phyloP scores from a whole-genome alignment of 2,113 vertebrate species.

The Triplophysa siluroides region DNA sequence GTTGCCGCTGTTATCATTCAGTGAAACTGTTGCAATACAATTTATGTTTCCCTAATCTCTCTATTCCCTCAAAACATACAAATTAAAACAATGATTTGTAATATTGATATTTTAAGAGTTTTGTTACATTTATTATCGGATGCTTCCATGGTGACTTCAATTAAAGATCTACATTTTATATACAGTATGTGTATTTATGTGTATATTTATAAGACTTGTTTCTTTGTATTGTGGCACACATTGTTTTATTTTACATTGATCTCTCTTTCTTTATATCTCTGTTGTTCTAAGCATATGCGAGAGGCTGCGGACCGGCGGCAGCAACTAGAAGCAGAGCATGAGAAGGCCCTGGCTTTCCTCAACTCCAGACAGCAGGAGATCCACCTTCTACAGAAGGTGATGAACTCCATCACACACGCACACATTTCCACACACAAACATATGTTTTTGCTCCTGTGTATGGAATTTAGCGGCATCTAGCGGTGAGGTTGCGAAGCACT shows the following conservation, averaged over 20 bases:
- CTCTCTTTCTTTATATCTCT: constrained; percentile 6
- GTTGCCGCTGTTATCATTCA: constrained; percentile 4
- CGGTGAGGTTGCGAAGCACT: too few species aligned
- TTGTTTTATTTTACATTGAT: too few species aligned
- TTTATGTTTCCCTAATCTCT: constrained; percentile 5
- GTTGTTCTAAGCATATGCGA: constrained; percentile 82
- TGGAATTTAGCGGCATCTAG: too few species aligned
- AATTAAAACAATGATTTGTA: constrained; percentile 30
- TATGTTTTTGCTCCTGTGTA: neutral
- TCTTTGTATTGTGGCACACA: too few species aligned
- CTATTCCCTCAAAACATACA: constrained; percentile 17
- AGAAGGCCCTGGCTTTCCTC: constrained; percentile 87
- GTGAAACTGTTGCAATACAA: neutral
- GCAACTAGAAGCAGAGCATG: constrained; percentile 92
- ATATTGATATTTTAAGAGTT: neutral
- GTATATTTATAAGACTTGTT: neutral
- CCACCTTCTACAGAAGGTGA: constrained; percentile 89
- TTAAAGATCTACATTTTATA: neutral
- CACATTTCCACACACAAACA: neutral
- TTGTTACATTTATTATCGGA: neutral
- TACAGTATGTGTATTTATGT: neutral
- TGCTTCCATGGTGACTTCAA: neutral
- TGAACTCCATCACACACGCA: neutral
- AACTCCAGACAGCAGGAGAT: constrained; percentile 91
- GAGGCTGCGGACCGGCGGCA: constrained; percentile 87